A percentile compares a stretch with the other conserved stretches of the same genome.
Conservation (phyloP, 2,113 vertebrate genomes). For the Python bivittatus region DNA sequence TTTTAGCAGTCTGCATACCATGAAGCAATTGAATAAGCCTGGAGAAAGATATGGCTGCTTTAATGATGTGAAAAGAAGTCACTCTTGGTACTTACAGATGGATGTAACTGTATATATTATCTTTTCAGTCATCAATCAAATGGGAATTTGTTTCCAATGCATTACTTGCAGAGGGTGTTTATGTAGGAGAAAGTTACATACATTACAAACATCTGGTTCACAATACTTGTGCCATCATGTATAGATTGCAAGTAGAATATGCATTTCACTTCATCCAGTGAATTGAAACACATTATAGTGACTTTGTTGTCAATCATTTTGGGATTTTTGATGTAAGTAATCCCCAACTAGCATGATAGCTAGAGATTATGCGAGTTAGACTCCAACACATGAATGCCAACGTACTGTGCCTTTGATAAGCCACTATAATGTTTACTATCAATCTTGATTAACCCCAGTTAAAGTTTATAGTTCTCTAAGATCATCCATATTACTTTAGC, state of each 20-base stretch:
- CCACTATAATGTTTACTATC: neutral
- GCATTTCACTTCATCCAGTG: neutral
- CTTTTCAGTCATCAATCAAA: neutral
- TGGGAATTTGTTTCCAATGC: neutral
- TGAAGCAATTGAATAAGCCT: neutral
- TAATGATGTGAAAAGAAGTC: neutral
- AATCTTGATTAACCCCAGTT: neutral
- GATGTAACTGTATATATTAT: neutral
- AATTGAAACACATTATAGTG: neutral
- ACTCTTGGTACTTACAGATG: neutral
- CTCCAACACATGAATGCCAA: neutral
- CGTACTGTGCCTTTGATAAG: neutral
- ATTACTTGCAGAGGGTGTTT: neutral
- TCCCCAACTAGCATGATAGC: neutral
- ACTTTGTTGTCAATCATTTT: neutral
- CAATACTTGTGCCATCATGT: neutral
- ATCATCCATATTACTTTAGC: neutral
- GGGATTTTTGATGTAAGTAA: neutral
- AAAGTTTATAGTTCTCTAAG: neutral
- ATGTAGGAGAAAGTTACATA: neutral
- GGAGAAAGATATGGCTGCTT: neutral
- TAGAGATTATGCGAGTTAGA: neutral
- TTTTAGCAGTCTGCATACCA: neutral
- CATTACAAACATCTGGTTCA: neutral
- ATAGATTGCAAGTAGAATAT: neutral